Evolutionary conservation across 2,797 vertebrate genomes (phyloP).

Genomic region (Sebastes oblongus): DNA sequence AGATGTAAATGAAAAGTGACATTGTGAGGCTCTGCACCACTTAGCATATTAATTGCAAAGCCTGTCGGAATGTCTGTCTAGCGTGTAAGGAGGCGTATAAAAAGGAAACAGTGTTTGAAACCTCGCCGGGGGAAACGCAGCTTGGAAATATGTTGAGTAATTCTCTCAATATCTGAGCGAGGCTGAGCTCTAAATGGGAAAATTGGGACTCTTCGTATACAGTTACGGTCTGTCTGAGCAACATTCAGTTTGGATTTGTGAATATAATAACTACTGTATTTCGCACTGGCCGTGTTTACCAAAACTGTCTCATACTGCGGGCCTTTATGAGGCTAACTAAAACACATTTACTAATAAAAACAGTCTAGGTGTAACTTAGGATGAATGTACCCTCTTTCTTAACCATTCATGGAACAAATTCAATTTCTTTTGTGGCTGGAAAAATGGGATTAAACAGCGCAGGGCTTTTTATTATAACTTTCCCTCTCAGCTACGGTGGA

Average conservation of each 20-base stretch:
- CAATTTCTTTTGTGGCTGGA: neutral
- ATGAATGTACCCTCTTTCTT: neutral
- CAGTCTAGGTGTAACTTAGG: neutral
- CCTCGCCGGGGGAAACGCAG: neutral
- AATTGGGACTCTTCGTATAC: neutral
- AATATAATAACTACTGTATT: slow-evolving; percentile 3
- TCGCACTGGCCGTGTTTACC: neutral
- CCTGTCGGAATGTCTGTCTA: slow-evolving; percentile 48
- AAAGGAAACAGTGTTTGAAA: slow-evolving; percentile 46
- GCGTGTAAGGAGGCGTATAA: slow-evolving; percentile 18
- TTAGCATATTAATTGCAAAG: slow-evolving; percentile 70
- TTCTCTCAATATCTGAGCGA: slow-evolving; percentile 30
- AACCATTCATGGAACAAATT: neutral
- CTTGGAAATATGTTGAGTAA: slow-evolving; percentile 43
- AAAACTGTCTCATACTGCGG: neutral
- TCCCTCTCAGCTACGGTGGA: neutral
- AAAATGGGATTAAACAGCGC: neutral
- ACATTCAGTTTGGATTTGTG: slow-evolving; percentile 12
- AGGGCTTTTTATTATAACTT: neutral
- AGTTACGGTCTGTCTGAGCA: neutral
- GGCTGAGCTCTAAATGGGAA: slow-evolving; percentile 7
- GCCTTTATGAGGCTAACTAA: neutral
- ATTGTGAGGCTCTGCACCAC: slow-evolving; percentile 68
- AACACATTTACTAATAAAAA: neutral
- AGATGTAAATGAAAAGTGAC: slow-evolving; percentile 76